Evolutionary conservation across 2,888 invertebrate species (phyloP), one percentile per base, ranked within the genome.

Genomic region (Tricholauxania praeusta): DNA sequence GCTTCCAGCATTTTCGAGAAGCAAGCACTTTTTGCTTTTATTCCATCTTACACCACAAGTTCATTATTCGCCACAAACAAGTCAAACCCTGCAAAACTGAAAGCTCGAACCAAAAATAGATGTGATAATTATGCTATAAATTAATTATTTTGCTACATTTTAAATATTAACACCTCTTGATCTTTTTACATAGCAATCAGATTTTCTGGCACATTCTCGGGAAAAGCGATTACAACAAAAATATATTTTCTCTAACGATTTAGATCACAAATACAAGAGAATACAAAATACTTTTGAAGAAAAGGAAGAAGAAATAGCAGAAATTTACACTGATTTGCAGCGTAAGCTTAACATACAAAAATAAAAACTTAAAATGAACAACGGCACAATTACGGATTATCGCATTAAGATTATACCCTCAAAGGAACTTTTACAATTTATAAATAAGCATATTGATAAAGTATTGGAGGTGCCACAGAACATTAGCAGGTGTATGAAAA

Each of bases 271-370:
- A 81, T 94, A 93, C 85, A 89, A 91, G 78, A 90, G 92, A 84
- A 92, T 95, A 78, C 94, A 95, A 82, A 91, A 91, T 84, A 91
- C 92, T 55, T 94, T 94, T 88, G 91, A 92, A 83, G 91, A 92
- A 82, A 94, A 94, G 86, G 93, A 95, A 87, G 91, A 92, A 82
- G 93, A 94, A 87, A 87, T 95, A 7, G 88, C 90, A 78, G 92
- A 93, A 77, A 91, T 93, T 80, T 96, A 95, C 85, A 89, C 91
- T 72, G 93, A 94, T 82, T 88, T 95, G 68, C 93, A 94, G 83
- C 91, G 91, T 76, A 94, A 94, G 84, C 84, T 94, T 7, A 91
- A 91, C 80, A 91, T 92, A 87, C 82, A 79, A 28, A 82, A 84
- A 69, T 84, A 80, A 77, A 17, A 28, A 7, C 76, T 87, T 87